Evolutionary conservation across 2,797 vertebrate genomes (phyloP), one percentile per base, ranked within the genome.

Genomic region (Halcyon badia): DNA sequence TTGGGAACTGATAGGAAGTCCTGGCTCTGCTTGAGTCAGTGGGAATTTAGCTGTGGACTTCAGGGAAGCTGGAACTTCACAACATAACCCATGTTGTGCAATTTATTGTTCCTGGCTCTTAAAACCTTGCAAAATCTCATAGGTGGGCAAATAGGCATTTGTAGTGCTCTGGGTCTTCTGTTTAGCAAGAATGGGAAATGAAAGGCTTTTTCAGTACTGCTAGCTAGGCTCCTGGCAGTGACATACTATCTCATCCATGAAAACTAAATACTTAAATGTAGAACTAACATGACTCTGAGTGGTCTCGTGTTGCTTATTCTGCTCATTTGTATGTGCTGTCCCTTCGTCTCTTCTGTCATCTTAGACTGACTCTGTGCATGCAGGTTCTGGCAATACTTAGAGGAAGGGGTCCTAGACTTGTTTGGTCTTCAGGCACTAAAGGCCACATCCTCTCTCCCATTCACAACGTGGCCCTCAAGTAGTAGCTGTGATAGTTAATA

Each of bases 1-100:
- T 56, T 76, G 96, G 93, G 96, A 96, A 33, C 89, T 33, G 41
- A 54, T 90, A 94, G 95, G 95, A 96, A 97, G 89, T 95, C 85
- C 77, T 94, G 85, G 60, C 83, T 96, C 77, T 96, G 86, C 60
- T 83, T 82, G 88, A 90, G 65, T 92, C 96, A 96, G 90, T 90
- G 77, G 48, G 94, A 97, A 91, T 94, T 95, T 91, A 93, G 56
- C 83, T 84, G 78, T 92, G 78, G 66, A 80, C 60, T 92, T 93
- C 58, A 82, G 86, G 78, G 68, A 90, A 88, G 37, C 80, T 88
- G 80, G 41, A 94, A 81, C 92, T 81, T 89, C 65, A 68, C 56
- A 92, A 65, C 44, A 25, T 73, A 82, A 75, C 70, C 33, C n/a
- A 35, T 39, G 26, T 89, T 91, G 87, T 83, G 90, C 75, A 85